Evolutionary conservation across 2,888 invertebrate species (phyloP).

Genomic region (Marasmarcha lunaedactyla): DNA sequence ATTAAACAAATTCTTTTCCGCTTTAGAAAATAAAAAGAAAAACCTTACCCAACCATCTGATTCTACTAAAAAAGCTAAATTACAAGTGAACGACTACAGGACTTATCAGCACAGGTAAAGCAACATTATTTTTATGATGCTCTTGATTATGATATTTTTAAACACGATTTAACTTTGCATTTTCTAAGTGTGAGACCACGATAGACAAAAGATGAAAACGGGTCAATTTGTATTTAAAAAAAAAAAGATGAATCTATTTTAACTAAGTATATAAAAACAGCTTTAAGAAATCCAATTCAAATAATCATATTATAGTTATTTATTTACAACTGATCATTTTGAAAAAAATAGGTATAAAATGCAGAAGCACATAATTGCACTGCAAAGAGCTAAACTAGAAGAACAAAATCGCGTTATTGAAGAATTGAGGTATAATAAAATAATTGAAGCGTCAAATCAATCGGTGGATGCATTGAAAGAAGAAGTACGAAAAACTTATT

Average conservation of each 20-base stretch:
- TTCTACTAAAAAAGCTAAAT: slow-evolving; percentile 31
- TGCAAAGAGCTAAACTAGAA: slow-evolving; percentile 77
- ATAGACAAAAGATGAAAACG: too few species aligned
- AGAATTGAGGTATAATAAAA: slow-evolving; percentile 77
- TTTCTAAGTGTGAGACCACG: too few species aligned
- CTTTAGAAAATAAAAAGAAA: slow-evolving; percentile 42
- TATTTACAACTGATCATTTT: too few species aligned
- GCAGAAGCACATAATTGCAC: slow-evolving; percentile 79
- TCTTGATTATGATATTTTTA: too few species aligned
- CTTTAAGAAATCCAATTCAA: too few species aligned
- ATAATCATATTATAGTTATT: too few species aligned
- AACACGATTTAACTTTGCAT: too few species aligned
- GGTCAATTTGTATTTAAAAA: too few species aligned
- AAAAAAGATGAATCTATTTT: too few species aligned
- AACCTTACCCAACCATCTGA: slow-evolving; percentile 22
- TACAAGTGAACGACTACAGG: slow-evolving; percentile 37
- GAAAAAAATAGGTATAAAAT: slow-evolving; percentile 77
- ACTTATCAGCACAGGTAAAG: slow-evolving; percentile 53
- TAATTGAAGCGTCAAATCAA: slow-evolving; percentile 73
- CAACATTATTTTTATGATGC: background rate
- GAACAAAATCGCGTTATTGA: slow-evolving; percentile 80
- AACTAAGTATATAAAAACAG: too few species aligned
- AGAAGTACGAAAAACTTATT: slow-evolving; percentile 67
- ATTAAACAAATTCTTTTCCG: slow-evolving; percentile 46
- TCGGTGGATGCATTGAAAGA: slow-evolving; percentile 69